Evolutionary conservation across 2,113 vertebrate species (phyloP), one percentile per base, ranked within the genome.

Genomic region (Anolis carolinensis): DNA sequence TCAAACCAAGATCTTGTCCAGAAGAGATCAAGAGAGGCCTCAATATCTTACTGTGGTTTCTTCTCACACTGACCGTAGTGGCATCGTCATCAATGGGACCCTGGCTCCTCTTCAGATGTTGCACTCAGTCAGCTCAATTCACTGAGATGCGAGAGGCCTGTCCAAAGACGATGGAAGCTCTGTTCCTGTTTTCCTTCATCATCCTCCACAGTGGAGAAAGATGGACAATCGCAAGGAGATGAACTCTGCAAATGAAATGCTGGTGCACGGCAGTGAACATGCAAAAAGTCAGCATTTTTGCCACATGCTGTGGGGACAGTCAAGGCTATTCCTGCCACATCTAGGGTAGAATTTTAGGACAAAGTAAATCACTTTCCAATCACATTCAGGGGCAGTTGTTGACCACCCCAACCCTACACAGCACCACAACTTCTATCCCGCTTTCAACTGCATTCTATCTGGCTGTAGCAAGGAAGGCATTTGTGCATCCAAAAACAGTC

Each of bases 101-200:
- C 93, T 89, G 86, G 85, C 86, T 96, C 95, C 93, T 96, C 94
- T 96, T 93, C 94, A 84, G 95, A 70, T 75, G 93, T 89, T 87
- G 91, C 86, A 91, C 91, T 95, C 94, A 85, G 94, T 90, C 93
- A 92, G 92, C 91, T 91, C 92, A 94, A 90, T 90, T 93, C 94
- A 94, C 92, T 89, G 86, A 91, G 89, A 90, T 39, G 92, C 83
- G 89, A 91, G 87, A 91, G 90, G 93, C 91, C 90, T 89, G 87
- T 92, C 91, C 89, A 34, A 88, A 73, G 90, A 92, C 2, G 78
- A 82, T 63, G 80, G 91, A 89, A 71, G 93, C 89, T 92, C 93
- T 90, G 89, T 85, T 96, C 94, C 95, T 95, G 93, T 96, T 96
- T 96, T 85, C 88, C 90, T 96, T 94, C 70, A 82, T 94, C 92